These are phyloP conservation scores for Ploceus nigricollis DNA, from an alignment of 2,113 vertebrate species.

Conservation along the genomic window DNA sequence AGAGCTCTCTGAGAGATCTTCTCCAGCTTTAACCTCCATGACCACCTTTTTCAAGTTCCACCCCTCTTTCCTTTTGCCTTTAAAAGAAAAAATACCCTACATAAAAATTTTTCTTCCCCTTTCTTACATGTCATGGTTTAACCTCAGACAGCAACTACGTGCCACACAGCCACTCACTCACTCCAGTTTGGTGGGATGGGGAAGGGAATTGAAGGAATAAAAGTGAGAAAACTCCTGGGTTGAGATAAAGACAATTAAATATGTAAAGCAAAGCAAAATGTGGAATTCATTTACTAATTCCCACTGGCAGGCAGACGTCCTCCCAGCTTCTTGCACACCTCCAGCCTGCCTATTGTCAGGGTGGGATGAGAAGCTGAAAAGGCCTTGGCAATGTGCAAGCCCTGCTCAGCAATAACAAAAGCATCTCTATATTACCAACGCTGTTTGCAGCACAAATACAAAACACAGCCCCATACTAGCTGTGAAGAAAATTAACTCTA, in stretches of 20 bases:
- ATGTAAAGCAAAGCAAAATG: background rate
- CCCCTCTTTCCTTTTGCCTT: background rate
- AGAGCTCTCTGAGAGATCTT: background rate
- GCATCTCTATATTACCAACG: background rate
- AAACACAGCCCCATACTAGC: background rate
- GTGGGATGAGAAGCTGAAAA: background rate
- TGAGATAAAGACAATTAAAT: background rate
- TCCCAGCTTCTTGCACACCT: background rate
- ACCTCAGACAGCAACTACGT: background rate
- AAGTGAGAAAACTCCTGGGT: background rate
- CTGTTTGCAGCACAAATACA: background rate
- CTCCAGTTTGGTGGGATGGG: background rate
- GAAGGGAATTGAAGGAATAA: background rate
- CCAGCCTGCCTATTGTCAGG: background rate
- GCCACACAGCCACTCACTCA: accelerated
- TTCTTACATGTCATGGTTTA: background rate
- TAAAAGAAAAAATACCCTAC: background rate
- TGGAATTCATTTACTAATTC: background rate
- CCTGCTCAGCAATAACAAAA: background rate
- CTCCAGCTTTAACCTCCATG: background rate
- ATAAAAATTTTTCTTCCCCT: background rate
- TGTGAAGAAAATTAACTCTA: background rate
- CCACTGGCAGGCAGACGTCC: background rate
- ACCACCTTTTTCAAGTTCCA: background rate
- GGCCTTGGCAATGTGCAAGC: background rate